Evolutionary conservation across 2,888 invertebrate species (phyloP).

Genomic region (Cyclophora punctaria): DNA sequence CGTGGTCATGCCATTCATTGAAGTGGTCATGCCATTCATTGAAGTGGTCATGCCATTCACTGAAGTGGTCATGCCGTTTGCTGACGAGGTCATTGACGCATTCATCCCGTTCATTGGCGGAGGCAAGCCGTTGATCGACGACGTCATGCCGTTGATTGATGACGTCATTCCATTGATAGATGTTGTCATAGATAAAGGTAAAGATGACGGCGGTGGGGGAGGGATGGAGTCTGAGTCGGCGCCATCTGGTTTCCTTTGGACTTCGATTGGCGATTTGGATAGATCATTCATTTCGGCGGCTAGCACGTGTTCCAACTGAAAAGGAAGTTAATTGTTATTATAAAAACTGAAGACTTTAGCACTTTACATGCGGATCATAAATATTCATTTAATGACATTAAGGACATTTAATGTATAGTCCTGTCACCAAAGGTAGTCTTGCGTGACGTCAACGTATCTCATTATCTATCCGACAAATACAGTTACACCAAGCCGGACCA

Average conservation of each 20-base stretch:
- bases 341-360: neutral
- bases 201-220: conserved; percentile 51
- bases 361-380: no score
- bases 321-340: conserved; percentile 1
- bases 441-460: no score
- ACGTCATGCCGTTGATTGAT: conserved; percentile 23
- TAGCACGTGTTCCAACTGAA: conserved; percentile 60
- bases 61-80: conserved; percentile 29
- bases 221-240: conserved; percentile 61
- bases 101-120: conserved; percentile 26
- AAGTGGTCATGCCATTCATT: conserved; percentile 16
- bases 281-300: conserved; percentile 63
- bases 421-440: no score
- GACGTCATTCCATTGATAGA: conserved; percentile 20
- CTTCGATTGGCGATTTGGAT: conserved; percentile 51
- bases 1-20: conserved; percentile 29
- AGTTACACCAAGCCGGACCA: no score
- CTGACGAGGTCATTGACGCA: conserved; percentile 12
- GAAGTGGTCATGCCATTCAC: conserved; percentile 10
- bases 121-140: conserved; percentile 23
- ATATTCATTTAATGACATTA: no score
- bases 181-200: conserved; percentile 44
- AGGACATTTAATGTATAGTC: no score
- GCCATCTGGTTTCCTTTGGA: conserved; percentile 62
- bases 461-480: no score